Evolutionary conservation across 2,888 invertebrate genomes (phyloP).

Genomic region (Torymus auratus): DNA sequence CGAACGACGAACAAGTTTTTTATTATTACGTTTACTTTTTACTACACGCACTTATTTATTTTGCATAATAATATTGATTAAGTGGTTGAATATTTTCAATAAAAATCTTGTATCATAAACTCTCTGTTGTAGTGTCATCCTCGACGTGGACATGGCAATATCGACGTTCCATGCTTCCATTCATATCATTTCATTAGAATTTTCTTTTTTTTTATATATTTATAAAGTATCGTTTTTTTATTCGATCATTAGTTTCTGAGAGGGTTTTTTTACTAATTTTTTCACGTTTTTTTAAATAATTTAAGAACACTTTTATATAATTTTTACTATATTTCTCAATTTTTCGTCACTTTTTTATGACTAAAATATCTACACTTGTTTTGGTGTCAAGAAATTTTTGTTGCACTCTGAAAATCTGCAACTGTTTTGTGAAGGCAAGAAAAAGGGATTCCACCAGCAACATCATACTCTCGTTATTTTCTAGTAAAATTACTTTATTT

Average conservation of each 20-base stretch:
- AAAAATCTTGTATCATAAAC: conserved; percentile 28
- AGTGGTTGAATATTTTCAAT: conserved; percentile 45
- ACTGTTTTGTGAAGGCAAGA: no score
- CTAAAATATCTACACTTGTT: no score
- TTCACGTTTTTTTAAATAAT: neutral
- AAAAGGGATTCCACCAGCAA: neutral
- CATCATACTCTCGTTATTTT: conserved; percentile 6
- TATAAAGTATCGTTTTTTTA: neutral
- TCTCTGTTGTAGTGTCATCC: conserved; percentile 14
- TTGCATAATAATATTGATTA: conserved; percentile 30
- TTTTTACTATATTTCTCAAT: neutral
- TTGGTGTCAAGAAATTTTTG: no score
- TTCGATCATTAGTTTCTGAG: neutral
- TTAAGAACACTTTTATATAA: neutral
- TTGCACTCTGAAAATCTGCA: no score
- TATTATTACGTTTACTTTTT: conserved; percentile 35
- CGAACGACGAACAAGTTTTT: conserved; percentile 10
- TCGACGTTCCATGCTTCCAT: neutral
- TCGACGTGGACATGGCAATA: neutral
- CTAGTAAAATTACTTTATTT: conserved; percentile 63
- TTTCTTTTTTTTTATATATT: neutral
- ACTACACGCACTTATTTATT: conserved; percentile 40
- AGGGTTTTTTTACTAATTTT: neutral
- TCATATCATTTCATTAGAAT: no score
- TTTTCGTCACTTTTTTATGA: neutral